Conservation (phyloP, 1,140 invertebrate species). For the Meloidogyne floridensis region DNA sequence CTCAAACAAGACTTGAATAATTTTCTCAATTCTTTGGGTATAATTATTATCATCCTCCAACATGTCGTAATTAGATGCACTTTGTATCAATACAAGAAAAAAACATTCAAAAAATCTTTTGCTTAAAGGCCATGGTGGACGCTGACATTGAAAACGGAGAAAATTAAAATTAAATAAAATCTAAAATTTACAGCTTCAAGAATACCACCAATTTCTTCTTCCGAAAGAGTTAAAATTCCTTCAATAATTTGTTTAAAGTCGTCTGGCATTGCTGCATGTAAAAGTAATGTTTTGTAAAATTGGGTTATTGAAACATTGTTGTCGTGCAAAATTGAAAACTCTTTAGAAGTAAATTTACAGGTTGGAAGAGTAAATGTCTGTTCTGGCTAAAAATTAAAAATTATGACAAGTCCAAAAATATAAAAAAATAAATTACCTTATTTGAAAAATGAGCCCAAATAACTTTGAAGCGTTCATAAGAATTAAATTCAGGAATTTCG, state of each 20-base stretch:
- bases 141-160: not conserved
- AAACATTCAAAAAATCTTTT: slow-evolving; percentile 3
- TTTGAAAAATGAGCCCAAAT: not conserved
- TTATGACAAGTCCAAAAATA: not conserved
- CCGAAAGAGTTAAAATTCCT: not conserved
- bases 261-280: not conserved
- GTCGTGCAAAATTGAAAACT: not conserved
- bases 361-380: not conserved
- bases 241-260: not conserved
- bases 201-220: not conserved
- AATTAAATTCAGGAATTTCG: slow-evolving; percentile 3
- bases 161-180: slow-evolving; percentile 3
- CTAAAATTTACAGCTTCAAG: not conserved
- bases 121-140: not conserved
- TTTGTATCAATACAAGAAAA: not conserved
- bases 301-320: not conserved
- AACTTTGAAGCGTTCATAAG: not conserved
- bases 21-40: not conserved
- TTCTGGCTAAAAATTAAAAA: not conserved
- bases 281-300: not conserved
- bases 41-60: not conserved
- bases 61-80: not conserved
- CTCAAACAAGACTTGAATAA: not conserved
- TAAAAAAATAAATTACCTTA: not conserved
- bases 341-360: not conserved